phyloP scores from a whole-genome alignment of 1,140 invertebrate species.

The Coelopa frigida region DNA sequence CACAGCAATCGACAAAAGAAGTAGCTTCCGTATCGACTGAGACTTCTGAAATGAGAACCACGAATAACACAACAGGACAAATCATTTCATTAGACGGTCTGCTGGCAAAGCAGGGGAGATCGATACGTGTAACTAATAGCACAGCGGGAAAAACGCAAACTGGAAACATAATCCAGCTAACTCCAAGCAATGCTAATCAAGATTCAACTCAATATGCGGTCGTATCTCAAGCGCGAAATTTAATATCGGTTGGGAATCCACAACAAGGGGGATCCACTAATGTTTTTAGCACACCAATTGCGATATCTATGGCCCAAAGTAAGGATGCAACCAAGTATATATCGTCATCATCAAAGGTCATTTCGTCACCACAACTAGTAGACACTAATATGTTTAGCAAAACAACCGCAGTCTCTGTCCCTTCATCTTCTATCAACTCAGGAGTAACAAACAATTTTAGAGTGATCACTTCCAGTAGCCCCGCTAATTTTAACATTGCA shows the following conservation, averaged over 20 bases:
- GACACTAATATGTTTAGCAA: too few relatives aligned
- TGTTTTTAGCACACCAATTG: too few relatives aligned
- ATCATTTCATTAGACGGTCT: constrained; percentile 62
- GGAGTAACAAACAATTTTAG: too few relatives aligned
- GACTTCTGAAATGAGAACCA: not conserved
- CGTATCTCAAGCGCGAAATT: constrained; percentile 43
- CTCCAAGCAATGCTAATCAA: constrained; percentile 18
- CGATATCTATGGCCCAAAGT: too few relatives aligned
- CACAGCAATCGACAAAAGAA: constrained; percentile 14
- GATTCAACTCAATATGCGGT: constrained; percentile 45
- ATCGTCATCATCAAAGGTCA: too few relatives aligned
- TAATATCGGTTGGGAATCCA: constrained; percentile 30
- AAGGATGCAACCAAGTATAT: too few relatives aligned
- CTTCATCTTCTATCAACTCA: too few relatives aligned
- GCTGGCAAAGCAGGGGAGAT: constrained; percentile 51
- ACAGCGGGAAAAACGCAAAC: constrained; percentile 40
- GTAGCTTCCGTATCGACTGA: not conserved
- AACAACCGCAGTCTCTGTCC: too few relatives aligned
- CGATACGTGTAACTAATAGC: constrained; percentile 38
- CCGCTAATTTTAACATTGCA: constrained; percentile 37
- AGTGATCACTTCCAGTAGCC: too few relatives aligned
- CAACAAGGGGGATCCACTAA: too few relatives aligned
- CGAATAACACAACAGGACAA: constrained; percentile 44
- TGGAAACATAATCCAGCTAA: constrained; percentile 24
- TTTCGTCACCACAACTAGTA: too few relatives aligned